A percentile compares a stretch with the other conserved stretches of the same genome.
These are phyloP conservation scores for Cinclus cinclus DNA, from an alignment of 2,113 vertebrate genomes.

Conservation along the genomic window DNA sequence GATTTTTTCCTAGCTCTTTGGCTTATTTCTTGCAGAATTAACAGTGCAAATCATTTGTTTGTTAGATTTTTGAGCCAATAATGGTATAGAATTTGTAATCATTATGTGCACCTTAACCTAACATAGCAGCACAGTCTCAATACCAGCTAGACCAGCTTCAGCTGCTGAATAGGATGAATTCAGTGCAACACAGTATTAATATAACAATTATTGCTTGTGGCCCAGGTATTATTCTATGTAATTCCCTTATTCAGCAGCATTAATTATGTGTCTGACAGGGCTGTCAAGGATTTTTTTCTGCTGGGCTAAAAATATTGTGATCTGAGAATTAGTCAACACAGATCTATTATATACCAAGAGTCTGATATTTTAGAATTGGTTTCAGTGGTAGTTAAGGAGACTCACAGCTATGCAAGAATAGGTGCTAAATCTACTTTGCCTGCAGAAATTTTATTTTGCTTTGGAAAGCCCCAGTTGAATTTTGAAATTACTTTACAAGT, in stretches of 20 bases:
- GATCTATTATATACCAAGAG: background rate
- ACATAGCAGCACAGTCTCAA: background rate
- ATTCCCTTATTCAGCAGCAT: background rate
- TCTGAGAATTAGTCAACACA: background rate
- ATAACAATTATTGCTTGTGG: background rate
- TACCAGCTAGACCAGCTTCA: background rate
- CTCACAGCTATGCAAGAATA: background rate
- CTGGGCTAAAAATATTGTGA: background rate
- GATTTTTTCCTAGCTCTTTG: background rate
- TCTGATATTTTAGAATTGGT: background rate
- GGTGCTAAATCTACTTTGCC: constrained; percentile 7
- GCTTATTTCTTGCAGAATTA: background rate
- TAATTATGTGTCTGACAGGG: background rate
- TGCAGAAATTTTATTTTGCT: constrained; percentile 38
- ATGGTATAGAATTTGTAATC: background rate
- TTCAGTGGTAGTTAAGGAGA: background rate
- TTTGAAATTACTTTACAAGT: constrained; percentile 55
- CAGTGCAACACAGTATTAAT: background rate
- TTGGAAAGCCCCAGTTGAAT: background rate
- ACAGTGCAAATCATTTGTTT: background rate
- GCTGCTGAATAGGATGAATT: background rate
- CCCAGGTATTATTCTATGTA: background rate
- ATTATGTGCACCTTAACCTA: background rate
- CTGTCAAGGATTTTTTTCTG: background rate
- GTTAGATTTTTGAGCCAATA: background rate